phyloP scores from a whole-genome alignment of 2,113 vertebrate species.

The Paracyprichromis sp. region DNA sequence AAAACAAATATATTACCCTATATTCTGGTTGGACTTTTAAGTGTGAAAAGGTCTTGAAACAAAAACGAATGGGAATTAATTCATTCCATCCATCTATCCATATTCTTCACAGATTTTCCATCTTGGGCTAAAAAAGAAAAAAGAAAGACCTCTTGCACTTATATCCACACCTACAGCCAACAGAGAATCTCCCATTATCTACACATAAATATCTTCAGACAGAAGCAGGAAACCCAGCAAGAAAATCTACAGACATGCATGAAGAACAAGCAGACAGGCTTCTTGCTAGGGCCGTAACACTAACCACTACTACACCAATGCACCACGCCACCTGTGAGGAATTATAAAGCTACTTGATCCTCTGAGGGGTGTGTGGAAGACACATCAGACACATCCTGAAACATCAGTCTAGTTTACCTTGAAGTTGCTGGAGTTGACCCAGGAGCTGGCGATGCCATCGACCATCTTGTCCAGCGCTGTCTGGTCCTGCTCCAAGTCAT shows the following conservation, averaged over 20 bases:
- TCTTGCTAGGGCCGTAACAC: not conserved
- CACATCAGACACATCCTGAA: not conserved
- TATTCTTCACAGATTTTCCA: not conserved
- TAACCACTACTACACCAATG: not conserved
- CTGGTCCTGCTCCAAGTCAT: conserved; percentile 94
- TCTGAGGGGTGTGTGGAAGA: not conserved
- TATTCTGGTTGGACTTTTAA: not conserved
- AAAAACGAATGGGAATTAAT: fast-evolving
- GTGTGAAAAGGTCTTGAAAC: not conserved
- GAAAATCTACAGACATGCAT: not conserved
- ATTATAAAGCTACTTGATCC: not conserved
- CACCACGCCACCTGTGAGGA: not conserved
- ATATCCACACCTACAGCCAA: not conserved
- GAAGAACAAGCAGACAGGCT: not conserved
- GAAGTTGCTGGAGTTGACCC: conserved; percentile 99
- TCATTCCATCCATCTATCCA: not conserved
- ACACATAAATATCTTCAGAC: not conserved
- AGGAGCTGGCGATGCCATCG: conserved; percentile 90
- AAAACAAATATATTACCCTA: not conserved
- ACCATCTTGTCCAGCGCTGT: conserved; percentile 94
- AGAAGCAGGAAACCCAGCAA: not conserved
- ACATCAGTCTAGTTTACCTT: conserved; percentile 76
- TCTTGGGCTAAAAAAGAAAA: not conserved
- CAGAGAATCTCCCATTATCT: not conserved
- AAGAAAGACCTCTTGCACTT: not conserved